Percentiles rank a stretch among this genome's conserved stretches.
These are phyloP conservation scores for Elgaria multicarinata DNA, from an alignment of 2,113 vertebrate species.

Conservation along the genomic window DNA sequence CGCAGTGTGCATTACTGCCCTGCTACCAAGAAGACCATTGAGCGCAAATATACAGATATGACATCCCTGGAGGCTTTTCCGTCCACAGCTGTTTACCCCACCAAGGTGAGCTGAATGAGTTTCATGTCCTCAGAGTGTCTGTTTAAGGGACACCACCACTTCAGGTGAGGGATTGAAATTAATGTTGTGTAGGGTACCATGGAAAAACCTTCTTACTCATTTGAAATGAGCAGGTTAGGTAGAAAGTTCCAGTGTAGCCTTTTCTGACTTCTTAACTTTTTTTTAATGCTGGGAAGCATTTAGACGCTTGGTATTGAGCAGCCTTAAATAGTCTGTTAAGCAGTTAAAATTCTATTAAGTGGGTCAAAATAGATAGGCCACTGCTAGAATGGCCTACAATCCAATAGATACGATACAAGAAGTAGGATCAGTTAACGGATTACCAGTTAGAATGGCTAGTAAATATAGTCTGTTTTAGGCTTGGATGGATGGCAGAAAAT, in stretches of 20 bases:
- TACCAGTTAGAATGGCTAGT: background rate
- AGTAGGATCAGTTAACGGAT: background rate
- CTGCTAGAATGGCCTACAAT: too few relatives aligned
- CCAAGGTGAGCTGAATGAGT: slow-evolving; percentile 83
- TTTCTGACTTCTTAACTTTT: too few relatives aligned
- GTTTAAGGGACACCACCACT: too few relatives aligned
- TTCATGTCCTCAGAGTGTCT: background rate
- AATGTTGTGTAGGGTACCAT: background rate
- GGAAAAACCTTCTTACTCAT: background rate
- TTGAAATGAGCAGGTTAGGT: background rate
- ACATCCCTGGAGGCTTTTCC: slow-evolving; percentile 95
- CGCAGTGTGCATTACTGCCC: slow-evolving; percentile 98
- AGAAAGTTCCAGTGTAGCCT: too few relatives aligned
- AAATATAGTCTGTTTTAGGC: background rate
- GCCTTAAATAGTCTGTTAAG: background rate
- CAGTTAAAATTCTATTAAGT: background rate
- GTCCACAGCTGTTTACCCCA: slow-evolving; percentile 92
- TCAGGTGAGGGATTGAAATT: too few relatives aligned
- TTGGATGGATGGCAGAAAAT: too few relatives aligned
- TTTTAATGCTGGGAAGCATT: too few relatives aligned
- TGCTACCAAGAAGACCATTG: slow-evolving; percentile 94
- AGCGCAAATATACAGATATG: slow-evolving; percentile 93
- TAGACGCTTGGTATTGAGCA: background rate
- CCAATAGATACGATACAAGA: too few relatives aligned
- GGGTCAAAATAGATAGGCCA: too few relatives aligned